Base-by-base conservation (phyloP, 2,113 vertebrate genomes). In the Rhineura floridana region DNA sequence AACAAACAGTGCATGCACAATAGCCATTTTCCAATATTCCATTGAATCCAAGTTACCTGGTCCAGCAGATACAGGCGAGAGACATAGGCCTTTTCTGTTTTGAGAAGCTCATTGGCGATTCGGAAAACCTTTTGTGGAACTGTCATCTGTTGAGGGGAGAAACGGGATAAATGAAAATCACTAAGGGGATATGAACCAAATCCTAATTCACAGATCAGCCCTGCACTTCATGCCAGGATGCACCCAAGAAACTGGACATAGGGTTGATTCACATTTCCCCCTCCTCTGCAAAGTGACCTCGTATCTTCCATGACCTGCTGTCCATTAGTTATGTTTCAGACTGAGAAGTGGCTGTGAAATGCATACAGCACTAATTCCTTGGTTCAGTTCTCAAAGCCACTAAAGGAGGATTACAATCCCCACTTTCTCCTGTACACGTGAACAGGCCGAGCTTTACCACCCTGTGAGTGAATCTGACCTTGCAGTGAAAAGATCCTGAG, bases 81-180 rank as follows among this genome's bases (percentile, higher is more conserved):
- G 81, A 98, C 98, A 0, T 98, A 98, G 69, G 98, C 97, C 36
- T 95, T 98, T 96, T 98, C 98, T 0, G 98, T 98, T 92, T 97
- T 97, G 39, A 98, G 97, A 65, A 98, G 97, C 93, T 98, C 98
- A 0, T 98, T 98, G 84, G 98, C 98, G 23, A 98, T 98, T 95
- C 98, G 98, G 94, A 98, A 98, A 42, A 98, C 98, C 73, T 98
- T 97, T 96, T 98, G 98, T 65, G 98, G 97, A 77, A 98, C 96
- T 0, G 98, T 98, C 90, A 98, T 88, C 87, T 88, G 80, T 98
- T 98, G 93, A 39, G 91, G 88, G 82, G 52, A 92, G 73, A 94
- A 89, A 84, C 67, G 19, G 46, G 88, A 69, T 84, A n/a, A 39
- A 42, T 50, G 39, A 65, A 77, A 48, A 52, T 1, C 2, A 39